Evolutionary conservation across 2,888 invertebrate genomes (phyloP).

Genomic region (Cephus runcator): DNA sequence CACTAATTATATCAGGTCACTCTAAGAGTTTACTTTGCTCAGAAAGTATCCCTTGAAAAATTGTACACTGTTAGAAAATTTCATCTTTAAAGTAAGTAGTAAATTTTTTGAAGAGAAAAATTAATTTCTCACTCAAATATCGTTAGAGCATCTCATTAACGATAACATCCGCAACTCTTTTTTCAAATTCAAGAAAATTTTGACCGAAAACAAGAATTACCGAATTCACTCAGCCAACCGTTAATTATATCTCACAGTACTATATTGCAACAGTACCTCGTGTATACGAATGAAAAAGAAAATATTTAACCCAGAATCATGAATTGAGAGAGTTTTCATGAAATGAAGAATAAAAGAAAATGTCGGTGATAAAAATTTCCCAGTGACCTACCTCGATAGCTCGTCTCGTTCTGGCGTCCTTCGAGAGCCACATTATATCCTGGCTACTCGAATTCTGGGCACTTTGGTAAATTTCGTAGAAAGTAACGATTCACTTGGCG

Average conservation of each 20-base stretch:
- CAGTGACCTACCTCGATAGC: neutral
- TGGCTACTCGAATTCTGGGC: neutral
- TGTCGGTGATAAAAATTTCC: neutral
- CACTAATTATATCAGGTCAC: constrained; percentile 34
- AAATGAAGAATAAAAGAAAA: neutral
- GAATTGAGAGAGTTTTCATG: neutral
- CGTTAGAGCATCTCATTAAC: too few species aligned
- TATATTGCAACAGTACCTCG: too few species aligned
- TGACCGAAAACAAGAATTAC: too few species aligned
- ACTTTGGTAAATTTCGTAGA: neutral
- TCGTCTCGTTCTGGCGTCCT: neutral
- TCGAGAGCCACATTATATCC: neutral
- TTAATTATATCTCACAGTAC: too few species aligned
- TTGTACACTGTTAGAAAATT: neutral
- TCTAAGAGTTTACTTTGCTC: constrained; percentile 1
- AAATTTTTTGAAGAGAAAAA: too few species aligned
- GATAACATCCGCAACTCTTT: too few species aligned
- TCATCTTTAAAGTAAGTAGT: neutral
- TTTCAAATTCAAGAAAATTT: too few species aligned
- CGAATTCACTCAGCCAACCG: too few species aligned
- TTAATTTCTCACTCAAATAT: too few species aligned
- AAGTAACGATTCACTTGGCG: neutral
- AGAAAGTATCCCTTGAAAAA: neutral
- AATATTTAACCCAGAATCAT: too few species aligned
- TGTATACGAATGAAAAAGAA: too few species aligned